Evolutionary conservation across 2,888 invertebrate species (phyloP), one percentile per base, ranked within the genome.

Genomic region (Orthosia gothica): DNA sequence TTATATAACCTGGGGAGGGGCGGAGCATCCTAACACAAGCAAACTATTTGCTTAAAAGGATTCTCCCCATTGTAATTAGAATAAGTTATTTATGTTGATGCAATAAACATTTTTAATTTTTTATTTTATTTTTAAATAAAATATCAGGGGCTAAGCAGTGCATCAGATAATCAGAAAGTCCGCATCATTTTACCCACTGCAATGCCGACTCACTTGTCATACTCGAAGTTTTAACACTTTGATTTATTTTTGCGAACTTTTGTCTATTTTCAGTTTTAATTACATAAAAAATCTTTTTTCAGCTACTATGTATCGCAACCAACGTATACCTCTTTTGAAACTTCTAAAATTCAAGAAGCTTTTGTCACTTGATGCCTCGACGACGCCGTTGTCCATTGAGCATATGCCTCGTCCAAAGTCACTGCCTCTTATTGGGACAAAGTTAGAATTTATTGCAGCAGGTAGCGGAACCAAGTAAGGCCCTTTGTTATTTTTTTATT

Each of bases 361-460:
- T 57, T 54, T 65, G 23, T 86, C 82, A 32, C 20, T 62, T 54
- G 71, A 76, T 67, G 67, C 65, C 15, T 69, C 58, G 13, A 81
- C 80, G 70, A 47, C 75, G 62, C 72, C 76, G 16, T 81, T 88
- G 71, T 84, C 89, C 23, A 92, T 96, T 72, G 84, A 93, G 58
- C 92, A 95, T 70, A 97, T 97, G 88, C 97, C 97, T 4, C 93
- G 92, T 81, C 95, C 97, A 16, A 96, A 90, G 90, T 92, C 95
- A 54, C 88, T 97, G 67, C 97, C 97, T 4, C 5, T 97, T 40
- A 83, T 97, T 77, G 97, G 97, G 2, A 97, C 97, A n/a, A 94
- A 95, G 83, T 90, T 97, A 75, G 95, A 97, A 83, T 93, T 97
- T 65, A 89, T 94, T 47, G 82, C 88, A 20, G 90, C 93, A 73